Conservation (phyloP, 2,797 vertebrate genomes). For the Tinamus major region DNA sequence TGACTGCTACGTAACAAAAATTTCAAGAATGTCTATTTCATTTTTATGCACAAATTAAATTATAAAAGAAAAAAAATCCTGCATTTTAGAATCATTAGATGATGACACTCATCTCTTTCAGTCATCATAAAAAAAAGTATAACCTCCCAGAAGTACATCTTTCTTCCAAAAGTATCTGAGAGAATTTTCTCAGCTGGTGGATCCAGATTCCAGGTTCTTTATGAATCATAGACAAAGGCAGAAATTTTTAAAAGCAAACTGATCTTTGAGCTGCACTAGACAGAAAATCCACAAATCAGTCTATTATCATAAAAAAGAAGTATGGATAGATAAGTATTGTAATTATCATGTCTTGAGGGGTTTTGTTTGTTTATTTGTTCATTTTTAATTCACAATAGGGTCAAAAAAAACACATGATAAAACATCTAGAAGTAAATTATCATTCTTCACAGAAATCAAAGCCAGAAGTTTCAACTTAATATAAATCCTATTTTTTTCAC, state of each 20-base stretch:
- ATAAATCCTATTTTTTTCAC: background rate
- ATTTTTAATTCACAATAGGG: background rate
- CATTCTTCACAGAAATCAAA: background rate
- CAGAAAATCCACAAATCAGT: background rate
- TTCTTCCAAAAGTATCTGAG: background rate
- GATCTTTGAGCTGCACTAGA: background rate
- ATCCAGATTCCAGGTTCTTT: background rate
- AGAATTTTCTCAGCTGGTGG: background rate
- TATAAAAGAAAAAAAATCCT: background rate
- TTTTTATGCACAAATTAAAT: background rate
- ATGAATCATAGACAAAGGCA: background rate
- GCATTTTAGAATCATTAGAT: rapidly evolving
- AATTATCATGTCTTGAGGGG: background rate
- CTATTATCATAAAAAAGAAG: background rate
- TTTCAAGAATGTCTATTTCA: background rate
- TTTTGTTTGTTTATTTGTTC: background rate
- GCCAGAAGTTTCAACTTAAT: background rate
- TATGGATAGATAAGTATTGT: background rate
- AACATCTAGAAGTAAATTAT: background rate
- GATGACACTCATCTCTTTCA: background rate
- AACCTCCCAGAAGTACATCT: background rate
- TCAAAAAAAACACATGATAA: background rate
- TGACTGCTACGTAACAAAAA: background rate
- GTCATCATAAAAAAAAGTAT: background rate
- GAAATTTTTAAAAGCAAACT: background rate